These are phyloP conservation scores for Vultur gryphus DNA, from an alignment of 2,797 vertebrate genomes.

Conservation along the genomic window DNA sequence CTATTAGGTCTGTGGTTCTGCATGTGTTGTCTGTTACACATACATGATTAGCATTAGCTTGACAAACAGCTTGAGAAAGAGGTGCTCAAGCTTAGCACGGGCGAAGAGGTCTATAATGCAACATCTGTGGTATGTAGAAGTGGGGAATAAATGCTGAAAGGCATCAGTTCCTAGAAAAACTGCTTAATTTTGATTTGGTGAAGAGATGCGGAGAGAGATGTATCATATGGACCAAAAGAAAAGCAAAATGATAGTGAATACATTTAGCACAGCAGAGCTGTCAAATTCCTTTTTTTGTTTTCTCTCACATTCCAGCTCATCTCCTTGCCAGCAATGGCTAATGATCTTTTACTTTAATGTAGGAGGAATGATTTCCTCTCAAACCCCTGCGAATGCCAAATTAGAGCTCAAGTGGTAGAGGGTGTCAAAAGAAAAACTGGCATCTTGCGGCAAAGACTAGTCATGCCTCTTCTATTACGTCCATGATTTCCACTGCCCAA, in stretches of 20 bases:
- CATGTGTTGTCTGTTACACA: background rate
- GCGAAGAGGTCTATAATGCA: background rate
- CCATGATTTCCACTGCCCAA: background rate
- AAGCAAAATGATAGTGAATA: background rate
- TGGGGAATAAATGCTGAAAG: background rate
- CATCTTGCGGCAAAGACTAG: background rate
- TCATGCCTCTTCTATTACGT: background rate
- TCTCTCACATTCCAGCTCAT: background rate
- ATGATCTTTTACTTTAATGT: background rate
- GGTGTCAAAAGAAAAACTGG: background rate
- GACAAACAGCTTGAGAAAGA: background rate
- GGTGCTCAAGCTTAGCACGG: background rate
- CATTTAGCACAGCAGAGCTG: background rate
- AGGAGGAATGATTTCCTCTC: background rate
- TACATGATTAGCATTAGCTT: background rate
- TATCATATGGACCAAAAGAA: background rate
- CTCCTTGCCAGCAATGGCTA: background rate
- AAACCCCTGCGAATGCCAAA: background rate
- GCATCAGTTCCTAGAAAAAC: background rate
- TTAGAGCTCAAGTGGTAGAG: background rate
- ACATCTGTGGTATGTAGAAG: background rate
- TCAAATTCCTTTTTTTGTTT: background rate
- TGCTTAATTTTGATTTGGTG: background rate
- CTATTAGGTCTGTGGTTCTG: background rate
- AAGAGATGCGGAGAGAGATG: background rate